Conservation (phyloP, 2,797 vertebrate species). For the Scolopax rusticola region DNA sequence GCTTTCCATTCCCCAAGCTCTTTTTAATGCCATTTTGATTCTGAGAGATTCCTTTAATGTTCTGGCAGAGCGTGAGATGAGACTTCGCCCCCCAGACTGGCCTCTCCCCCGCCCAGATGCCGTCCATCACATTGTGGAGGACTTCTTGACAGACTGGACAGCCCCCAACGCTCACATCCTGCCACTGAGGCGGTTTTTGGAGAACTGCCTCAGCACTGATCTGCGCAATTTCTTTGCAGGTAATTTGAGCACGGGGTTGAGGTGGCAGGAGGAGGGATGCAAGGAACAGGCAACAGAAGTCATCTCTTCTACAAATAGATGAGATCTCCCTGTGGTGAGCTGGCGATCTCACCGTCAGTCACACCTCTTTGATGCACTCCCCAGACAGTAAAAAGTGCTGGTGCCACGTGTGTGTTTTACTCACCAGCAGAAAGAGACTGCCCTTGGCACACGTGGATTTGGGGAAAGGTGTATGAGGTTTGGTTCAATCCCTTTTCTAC, state of each 20-base stretch:
- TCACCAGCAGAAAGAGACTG: background rate
- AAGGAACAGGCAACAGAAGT: background rate
- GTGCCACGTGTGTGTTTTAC: background rate
- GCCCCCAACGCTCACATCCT: conserved; percentile 90
- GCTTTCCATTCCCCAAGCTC: background rate
- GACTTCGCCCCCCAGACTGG: conserved; percentile 85
- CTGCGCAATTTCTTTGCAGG: conserved; percentile 94
- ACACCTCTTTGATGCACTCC: background rate
- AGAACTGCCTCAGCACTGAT: conserved; percentile 91
- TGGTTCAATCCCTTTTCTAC: background rate
- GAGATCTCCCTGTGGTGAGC: background rate
- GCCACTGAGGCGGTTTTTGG: conserved; percentile 92
- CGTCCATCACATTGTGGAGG: conserved; percentile 95
- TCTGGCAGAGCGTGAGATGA: conserved; percentile 88
- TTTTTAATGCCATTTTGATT: conserved; percentile 20
- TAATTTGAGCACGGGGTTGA: conserved; percentile 37
- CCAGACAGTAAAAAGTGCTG: background rate
- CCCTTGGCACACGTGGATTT: background rate
- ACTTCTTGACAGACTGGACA: conserved; percentile 96
- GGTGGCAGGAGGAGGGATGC: background rate
- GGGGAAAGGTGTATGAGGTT: background rate
- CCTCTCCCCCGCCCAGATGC: conserved; percentile 88
- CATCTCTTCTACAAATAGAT: background rate
- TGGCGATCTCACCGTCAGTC: background rate
- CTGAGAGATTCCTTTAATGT: background rate